Conservation (phyloP, 2,888 invertebrate genomes). For the Koerneria pararmatus region DNA sequence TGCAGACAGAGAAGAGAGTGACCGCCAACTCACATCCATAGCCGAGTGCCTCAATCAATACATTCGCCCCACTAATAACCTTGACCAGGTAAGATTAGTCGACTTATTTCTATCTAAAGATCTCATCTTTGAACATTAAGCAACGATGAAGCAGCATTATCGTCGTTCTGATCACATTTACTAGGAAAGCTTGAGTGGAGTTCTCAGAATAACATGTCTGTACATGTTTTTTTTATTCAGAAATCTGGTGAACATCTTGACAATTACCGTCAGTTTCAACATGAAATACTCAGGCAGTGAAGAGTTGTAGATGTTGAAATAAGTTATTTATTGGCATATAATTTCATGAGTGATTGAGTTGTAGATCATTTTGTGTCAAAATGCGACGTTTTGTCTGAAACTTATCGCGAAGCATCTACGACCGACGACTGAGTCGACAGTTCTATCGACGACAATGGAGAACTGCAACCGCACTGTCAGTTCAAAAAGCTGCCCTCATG, state of each 20-base stretch:
- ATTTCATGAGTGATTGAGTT: slow-evolving; percentile 12
- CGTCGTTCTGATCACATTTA: too few relatives aligned
- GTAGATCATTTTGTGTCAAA: slow-evolving; percentile 47
- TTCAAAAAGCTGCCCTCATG: not conserved
- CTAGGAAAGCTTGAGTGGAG: too few relatives aligned
- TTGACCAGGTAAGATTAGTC: slow-evolving; percentile 28
- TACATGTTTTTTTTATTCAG: too few relatives aligned
- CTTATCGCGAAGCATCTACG: slow-evolving; percentile 47
- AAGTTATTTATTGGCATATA: slow-evolving; percentile 1
- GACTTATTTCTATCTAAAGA: too few relatives aligned
- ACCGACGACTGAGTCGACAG: slow-evolving; percentile 33
- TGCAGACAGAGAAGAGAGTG: slow-evolving; percentile 39
- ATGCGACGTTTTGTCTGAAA: slow-evolving; percentile 50
- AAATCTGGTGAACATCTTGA: too few relatives aligned
- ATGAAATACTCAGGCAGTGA: too few relatives aligned
- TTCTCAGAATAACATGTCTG: too few relatives aligned
- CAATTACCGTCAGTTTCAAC: too few relatives aligned
- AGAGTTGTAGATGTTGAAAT: not conserved
- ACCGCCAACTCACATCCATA: slow-evolving; percentile 38
- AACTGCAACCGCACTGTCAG: slow-evolving; percentile 38
- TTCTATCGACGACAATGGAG: slow-evolving; percentile 43
- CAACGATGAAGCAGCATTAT: too few relatives aligned
- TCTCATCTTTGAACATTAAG: too few relatives aligned
- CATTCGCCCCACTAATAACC: slow-evolving; percentile 38
- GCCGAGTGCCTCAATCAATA: slow-evolving; percentile 44